These are phyloP conservation scores for Aphelenchoides fujianensis DNA, from an alignment of 1,140 invertebrate genomes.

Conservation along the genomic window DNA sequence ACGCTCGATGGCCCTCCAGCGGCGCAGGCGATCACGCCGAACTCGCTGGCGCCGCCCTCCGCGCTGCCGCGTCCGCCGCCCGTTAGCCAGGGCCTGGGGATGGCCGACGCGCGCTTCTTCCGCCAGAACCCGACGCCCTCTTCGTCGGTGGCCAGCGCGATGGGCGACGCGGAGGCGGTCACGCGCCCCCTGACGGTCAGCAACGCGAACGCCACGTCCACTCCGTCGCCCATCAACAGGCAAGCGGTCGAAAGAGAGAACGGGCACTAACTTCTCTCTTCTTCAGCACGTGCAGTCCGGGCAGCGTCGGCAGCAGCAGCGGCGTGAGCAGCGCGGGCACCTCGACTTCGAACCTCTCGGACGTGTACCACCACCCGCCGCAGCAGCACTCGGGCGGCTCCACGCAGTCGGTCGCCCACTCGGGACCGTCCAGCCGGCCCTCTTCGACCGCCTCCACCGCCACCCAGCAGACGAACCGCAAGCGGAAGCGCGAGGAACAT, in stretches of 20 bases:
- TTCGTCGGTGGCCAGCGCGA: neutral
- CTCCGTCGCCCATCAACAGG: conserved; percentile 51
- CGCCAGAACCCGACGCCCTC: neutral
- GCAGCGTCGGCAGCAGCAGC: conserved; percentile 50
- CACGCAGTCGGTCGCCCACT: neutral
- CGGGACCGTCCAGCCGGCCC: conserved; percentile 6
- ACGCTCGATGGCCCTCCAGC: neutral
- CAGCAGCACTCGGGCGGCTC: conserved; percentile 18
- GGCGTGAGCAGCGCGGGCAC: conserved; percentile 56
- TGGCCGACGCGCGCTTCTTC: neutral
- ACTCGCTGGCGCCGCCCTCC: neutral
- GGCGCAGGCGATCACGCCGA: neutral
- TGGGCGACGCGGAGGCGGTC: neutral
- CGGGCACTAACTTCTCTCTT: neutral
- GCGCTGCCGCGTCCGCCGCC: neutral
- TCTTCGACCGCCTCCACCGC: conserved; percentile 16
- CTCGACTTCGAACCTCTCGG: conserved; percentile 35
- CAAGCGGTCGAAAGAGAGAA: too few relatives aligned
- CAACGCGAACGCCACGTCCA: conserved; percentile 28
- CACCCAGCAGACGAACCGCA: conserved; percentile 8
- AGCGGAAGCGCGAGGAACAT: conserved; percentile 7
- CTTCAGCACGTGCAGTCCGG: conserved; percentile 46
- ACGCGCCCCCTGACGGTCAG: neutral
- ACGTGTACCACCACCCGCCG: conserved; percentile 21
- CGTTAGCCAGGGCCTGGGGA: neutral